Base-by-base conservation (phyloP, 2,888 invertebrate species). In the Phrixothrix hirtus region DNA sequence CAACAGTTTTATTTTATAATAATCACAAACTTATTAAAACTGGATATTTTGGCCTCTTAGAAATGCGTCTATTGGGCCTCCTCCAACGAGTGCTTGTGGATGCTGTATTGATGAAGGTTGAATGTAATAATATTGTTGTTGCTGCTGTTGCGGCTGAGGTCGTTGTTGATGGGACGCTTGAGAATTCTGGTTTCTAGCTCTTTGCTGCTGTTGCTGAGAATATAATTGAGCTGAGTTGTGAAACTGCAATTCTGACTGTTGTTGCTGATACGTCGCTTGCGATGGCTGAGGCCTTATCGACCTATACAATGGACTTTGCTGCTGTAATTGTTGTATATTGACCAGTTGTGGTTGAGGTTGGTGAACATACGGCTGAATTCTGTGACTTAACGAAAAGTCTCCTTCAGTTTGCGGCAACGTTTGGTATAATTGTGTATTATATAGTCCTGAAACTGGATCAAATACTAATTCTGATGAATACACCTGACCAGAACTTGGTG, bases 61-160 rank as follows among this genome's bases (percentile, higher is more conserved):
- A 77, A 89, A 91, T 47, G 88, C 86, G 71, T 89, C 89, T 66
- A 91, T 88, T 71, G 89, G 89, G 3, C 89, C 87, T 27, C 82
- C 78, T 25, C 81, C 78, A 49, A 84, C 78, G 1, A 72, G 78
- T 12, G 61, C 58, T 12, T 54, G 61, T 2, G 61, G 59, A 55
- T 70, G 62, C 31, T 47, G 58, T 38, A 65, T 46, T 3, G 64
- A 63, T 25, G 63, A 60, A 3, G 82, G 83, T 21, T 83, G 81
- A 21, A 83, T 78, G 71, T 82, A 85, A 72, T 84, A 84, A 73
- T 80, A 82, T 65, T 82, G 81, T 58, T 15, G 62, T 54, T n/a
- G 64, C 66, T 56, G 61, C 31, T 78, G 78, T 13, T 67, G 67
- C 47, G 67, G 72, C 26, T 72, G 65, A 14, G 65, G 66, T 35